Evolutionary conservation across 2,797 vertebrate species (phyloP).

Genomic region (Syndactyla subalaris): DNA sequence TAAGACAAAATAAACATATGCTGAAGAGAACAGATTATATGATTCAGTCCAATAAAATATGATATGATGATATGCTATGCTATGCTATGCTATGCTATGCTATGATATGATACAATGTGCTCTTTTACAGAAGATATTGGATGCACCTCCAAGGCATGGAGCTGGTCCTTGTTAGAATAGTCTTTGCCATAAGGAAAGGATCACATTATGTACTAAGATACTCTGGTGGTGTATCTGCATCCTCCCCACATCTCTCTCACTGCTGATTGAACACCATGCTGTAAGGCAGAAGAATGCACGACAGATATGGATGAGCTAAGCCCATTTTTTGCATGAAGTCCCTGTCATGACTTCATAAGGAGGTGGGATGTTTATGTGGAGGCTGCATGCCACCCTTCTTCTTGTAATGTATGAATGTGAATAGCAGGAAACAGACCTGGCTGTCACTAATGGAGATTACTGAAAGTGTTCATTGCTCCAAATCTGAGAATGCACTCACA

Average conservation of each 20-base stretch:
- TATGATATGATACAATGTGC: neutral
- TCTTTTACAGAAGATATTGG: neutral
- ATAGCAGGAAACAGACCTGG: conserved; percentile 1
- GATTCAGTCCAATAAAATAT: neutral
- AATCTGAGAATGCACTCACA: neutral
- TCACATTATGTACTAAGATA: neutral
- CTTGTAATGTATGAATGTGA: neutral
- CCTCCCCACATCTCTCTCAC: neutral
- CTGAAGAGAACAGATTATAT: neutral
- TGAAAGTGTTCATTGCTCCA: neutral
- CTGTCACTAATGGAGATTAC: neutral
- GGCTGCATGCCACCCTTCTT: neutral
- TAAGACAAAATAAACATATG: neutral
- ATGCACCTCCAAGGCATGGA: neutral
- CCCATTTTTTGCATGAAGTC: neutral
- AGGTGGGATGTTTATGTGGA: neutral
- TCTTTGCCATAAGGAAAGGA: neutral
- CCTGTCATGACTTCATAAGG: neutral
- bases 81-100: neutral
- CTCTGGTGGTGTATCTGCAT: neutral
- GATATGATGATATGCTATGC: neutral
- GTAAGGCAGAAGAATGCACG: neutral
- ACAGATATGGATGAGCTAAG: neutral
- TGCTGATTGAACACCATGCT: neutral
- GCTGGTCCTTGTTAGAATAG: neutral